Evolutionary conservation across 2,888 invertebrate genomes (phyloP), one percentile per base, ranked within the genome.

Genomic region (Notocelia uddmanniana): DNA sequence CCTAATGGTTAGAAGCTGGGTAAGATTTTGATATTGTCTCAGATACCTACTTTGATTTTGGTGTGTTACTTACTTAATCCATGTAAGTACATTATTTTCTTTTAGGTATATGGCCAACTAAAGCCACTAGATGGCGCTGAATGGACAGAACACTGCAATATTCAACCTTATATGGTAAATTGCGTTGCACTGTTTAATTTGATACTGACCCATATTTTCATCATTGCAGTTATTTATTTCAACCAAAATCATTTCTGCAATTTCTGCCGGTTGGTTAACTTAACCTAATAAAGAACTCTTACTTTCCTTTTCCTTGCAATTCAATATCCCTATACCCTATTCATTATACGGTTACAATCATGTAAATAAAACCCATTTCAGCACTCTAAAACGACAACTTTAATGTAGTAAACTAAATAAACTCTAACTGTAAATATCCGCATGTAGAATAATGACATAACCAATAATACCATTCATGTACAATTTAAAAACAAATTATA

Each of bases 71-170:
- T n/a, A n/a, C n/a, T n/a, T n/a, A n/a, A n/a, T n/a, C n/a, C n/a
- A n/a, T 31, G 31, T 58, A 1, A 18, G 0, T 11, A 11, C 21
- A 18, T 0, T 21, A 15, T 34, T 52, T 19, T 41, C 11, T 62
- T 69, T n/a, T 37, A 70, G 70, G 52, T 70, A 9, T 58, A 59
- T 26, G 26, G 64, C 2, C 52, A 70, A 31, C 37, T 58, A 21
- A 58, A 58, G n/a, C 48, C 52, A 5, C 2, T 52, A n/a, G 64
- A 70, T 13, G 58, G 58, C 11, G 15, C 58, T 1, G 52, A 50
- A 41, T 58, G 64, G 41, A 83, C 86, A 9, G 83, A 84, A 48
- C 81, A 67, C 23, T 70, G 70, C 18, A 66, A 50, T n/a, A 70
- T 70, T 26, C 37, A n/a, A 59, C 64, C 64, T 2, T 70, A 66